Evolutionary conservation across 2,113 vertebrate species (phyloP).

Genomic region (Eclectus roratus): DNA sequence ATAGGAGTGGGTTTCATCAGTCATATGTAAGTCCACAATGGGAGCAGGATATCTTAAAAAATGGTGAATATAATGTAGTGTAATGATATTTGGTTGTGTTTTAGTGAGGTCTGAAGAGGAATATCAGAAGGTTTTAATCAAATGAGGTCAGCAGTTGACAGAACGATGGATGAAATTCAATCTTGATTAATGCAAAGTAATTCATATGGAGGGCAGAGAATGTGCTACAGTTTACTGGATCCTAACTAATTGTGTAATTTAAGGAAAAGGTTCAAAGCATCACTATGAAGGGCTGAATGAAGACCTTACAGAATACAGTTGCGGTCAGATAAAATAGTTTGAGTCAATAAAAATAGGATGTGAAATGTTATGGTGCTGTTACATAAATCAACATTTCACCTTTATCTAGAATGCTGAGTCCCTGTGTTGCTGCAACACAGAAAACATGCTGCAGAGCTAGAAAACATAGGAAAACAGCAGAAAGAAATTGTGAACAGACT

Average conservation of each 20-base stretch:
- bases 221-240: constrained; percentile 34
- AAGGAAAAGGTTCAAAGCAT: constrained; percentile 9
- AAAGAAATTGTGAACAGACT: not conserved
- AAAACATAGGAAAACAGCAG: not conserved
- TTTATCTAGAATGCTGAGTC: not conserved
- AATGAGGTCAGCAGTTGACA: constrained; percentile 27
- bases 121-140: constrained; percentile 17
- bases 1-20: not conserved
- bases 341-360: constrained; percentile 24
- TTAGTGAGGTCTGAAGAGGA: not conserved
- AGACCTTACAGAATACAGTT: not conserved
- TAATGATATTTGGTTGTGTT: not conserved
- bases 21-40: not conserved
- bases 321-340: constrained; percentile 27
- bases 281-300: not conserved
- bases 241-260: constrained; percentile 53
- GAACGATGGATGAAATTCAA: constrained; percentile 44
- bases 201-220: constrained; percentile 12
- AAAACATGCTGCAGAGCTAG: not conserved
- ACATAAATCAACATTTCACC: not conserved
- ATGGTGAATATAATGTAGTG: not conserved
- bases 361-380: not conserved
- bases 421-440: not conserved
- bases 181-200: constrained; percentile 37
- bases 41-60: not conserved